Evolutionary conservation across 2,888 invertebrate genomes (phyloP), one percentile per base, ranked within the genome.

Genomic region (Zaprionus bogoriensis): DNA sequence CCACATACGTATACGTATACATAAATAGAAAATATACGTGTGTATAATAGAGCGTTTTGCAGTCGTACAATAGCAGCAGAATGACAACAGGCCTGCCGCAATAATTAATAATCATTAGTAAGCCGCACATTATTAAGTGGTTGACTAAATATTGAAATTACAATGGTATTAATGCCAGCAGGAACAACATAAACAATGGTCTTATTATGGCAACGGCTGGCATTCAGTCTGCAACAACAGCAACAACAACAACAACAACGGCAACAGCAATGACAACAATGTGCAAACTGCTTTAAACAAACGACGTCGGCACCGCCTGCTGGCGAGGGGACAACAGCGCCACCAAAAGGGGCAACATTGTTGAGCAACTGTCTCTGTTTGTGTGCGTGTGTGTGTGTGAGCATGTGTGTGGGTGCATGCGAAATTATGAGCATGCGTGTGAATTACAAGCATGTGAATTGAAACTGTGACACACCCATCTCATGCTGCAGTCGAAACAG

Each of bases 91-190:
- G 50, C 70, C 78, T 82, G 71, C 57, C 74, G 65, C 82, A 78
- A 87, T 87, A 82, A 82, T 82, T 82, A 82, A 82, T 82, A 87
- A 87, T 76, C 82, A 82, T 82, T 87, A 87, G 82, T 67, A 78
- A 71, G 85, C 82, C 82, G 82, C 78, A 77, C 85, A 85, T 77
- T 87, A 82, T 87, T 71, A 85, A 87, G 87, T 82, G 82, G 87
- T 76, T 63, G 87, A 85, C 87, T 82, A 82, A 87, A 87, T 85
- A 87, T 82, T 85, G 87, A 82, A 87, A 82, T 82, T 82, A 77
- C 87, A 81, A 71, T 81, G 66, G 73, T 67, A 84, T 86, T 81
- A 81, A 81, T 80, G 81, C 66, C 74, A 72, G 59, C 78, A 77
- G 73, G 63, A 75, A 80, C 84, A 81, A 63, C 84, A 86, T 84